A percentile compares a stretch with the other conserved stretches of the same genome.
phyloP scores from a whole-genome alignment of 2,113 vertebrate species.

The Cyphomyrus plagiostoma region DNA sequence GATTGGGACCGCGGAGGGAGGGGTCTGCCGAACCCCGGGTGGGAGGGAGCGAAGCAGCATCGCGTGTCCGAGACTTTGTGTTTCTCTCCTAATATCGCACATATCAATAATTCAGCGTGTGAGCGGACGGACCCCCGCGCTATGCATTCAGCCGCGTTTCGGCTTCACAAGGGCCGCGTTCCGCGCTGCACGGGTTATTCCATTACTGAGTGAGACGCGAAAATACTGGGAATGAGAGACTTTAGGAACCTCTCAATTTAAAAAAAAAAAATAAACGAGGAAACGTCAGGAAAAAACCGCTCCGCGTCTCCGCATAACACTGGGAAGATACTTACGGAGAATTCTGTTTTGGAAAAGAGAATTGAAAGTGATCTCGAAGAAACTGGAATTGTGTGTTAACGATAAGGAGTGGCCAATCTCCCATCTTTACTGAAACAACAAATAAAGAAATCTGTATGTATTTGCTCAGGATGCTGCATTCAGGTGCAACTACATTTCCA shows the following conservation, averaged over 20 bases:
- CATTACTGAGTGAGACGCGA: slow-evolving; percentile 49
- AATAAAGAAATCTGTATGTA: background rate
- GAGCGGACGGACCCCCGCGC: slow-evolving; percentile 64
- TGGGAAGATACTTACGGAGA: slow-evolving; percentile 9
- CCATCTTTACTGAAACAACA: background rate
- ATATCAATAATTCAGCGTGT: slow-evolving; percentile 76
- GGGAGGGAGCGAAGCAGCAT: slow-evolving; percentile 52
- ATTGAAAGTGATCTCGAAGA: slow-evolving; percentile 3
- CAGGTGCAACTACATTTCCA: slow-evolving; percentile 40
- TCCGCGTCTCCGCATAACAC: background rate
- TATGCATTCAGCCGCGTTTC: slow-evolving; percentile 64
- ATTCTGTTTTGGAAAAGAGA: background rate
- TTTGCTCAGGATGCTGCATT: slow-evolving; percentile 23
- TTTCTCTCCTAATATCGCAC: slow-evolving; percentile 68
- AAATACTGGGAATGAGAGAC: slow-evolving; percentile 13
- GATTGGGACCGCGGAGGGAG: slow-evolving; percentile 48
- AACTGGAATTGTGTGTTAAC: background rate
- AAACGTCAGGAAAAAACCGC: slow-evolving; percentile 17
- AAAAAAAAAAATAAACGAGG: slow-evolving; percentile 1
- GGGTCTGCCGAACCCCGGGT: slow-evolving; percentile 35
- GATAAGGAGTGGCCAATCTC: background rate
- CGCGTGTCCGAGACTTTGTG: slow-evolving; percentile 67
- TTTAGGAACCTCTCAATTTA: slow-evolving; percentile 7
- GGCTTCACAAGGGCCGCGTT: slow-evolving; percentile 60
- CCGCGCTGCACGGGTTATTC: slow-evolving; percentile 44